Conservation (phyloP, 2,797 vertebrate genomes). For the Mormyrus proboscirostris region DNA sequence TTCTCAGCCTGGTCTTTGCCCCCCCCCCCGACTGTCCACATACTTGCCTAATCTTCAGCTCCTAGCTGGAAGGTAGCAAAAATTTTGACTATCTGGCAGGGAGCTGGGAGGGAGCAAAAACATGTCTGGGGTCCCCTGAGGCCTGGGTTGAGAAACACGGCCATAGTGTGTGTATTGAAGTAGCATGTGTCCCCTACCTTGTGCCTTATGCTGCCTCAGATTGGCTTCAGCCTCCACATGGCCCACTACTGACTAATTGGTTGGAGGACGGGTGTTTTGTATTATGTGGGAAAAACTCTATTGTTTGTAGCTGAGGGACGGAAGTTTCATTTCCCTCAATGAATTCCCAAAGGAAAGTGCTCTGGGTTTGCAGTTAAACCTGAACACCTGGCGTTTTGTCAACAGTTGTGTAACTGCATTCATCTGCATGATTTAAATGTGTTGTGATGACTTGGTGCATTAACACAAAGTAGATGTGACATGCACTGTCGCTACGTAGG, state of each 20-base stretch:
- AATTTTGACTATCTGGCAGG: not conserved
- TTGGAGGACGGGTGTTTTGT: not conserved
- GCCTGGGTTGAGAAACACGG: not conserved
- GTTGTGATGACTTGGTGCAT: not conserved
- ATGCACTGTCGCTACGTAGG: not conserved
- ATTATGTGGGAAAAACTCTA: not conserved
- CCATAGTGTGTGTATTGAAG: not conserved
- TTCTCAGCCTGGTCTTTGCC: not conserved
- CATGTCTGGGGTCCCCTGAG: not conserved
- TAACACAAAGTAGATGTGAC: not conserved
- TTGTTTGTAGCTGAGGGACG: not conserved
- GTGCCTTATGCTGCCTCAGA: not conserved
- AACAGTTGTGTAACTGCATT: not conserved
- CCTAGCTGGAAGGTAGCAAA: not conserved
- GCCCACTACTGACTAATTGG: not conserved
- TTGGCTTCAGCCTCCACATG: not conserved
- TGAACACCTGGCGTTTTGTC: not conserved
- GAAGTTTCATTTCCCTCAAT: not conserved
- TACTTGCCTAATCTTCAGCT: not conserved
- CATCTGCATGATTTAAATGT: not conserved
- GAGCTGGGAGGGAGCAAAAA: not conserved
- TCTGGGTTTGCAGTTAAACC: not conserved
- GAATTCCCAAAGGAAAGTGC: not conserved
- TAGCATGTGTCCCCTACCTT: not conserved
- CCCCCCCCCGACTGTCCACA: not conserved